A percentile compares a stretch with the other conserved stretches of the same genome.
These are phyloP conservation scores for Sycophaga agraensis DNA, from an alignment of 1,140 invertebrate genomes.

Conservation along the genomic window DNA sequence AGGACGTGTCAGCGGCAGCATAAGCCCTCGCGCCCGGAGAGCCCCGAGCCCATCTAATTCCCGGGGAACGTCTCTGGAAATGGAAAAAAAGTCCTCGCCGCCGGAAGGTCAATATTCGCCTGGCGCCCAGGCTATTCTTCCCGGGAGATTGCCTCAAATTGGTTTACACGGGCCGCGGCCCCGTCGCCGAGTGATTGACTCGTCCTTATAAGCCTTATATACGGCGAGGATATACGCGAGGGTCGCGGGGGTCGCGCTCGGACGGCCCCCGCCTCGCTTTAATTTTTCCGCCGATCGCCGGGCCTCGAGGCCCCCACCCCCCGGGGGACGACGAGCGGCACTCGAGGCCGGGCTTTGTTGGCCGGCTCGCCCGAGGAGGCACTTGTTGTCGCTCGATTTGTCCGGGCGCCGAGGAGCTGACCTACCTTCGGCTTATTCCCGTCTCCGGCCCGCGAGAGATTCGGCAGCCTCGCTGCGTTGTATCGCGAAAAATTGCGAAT, in stretches of 20 bases:
- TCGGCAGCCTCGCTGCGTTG: no score
- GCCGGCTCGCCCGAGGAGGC: no score
- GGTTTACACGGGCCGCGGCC: conserved; percentile 48
- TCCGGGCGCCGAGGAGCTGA: no score
- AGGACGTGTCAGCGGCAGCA: conserved; percentile 24
- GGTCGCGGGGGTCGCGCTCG: not conserved
- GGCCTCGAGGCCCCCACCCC: not conserved
- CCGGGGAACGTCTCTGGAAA: conserved; percentile 13
- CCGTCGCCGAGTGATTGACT: conserved; percentile 24
- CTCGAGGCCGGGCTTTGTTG: no score
- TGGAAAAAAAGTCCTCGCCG: conserved; percentile 38
- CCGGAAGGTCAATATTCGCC: conserved; percentile 20
- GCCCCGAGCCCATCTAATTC: conserved; percentile 43
- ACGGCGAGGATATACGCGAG: no score
- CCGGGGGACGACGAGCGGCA: no score
- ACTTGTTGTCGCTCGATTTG: no score
- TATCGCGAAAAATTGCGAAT: no score
- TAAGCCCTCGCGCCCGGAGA: conserved; percentile 31
- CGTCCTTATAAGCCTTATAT: conserved; percentile 7
- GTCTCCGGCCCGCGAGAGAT: no score
- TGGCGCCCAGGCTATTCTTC: conserved; percentile 58
- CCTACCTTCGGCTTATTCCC: no score
- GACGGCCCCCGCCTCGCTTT: conserved; percentile 26
- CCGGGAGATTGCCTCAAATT: conserved; percentile 59
- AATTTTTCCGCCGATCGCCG: conserved; percentile 36